Evolutionary conservation across 2,888 invertebrate species (phyloP), one percentile per base, ranked within the genome.

Genomic region (Macrosoma leucophasiata): DNA sequence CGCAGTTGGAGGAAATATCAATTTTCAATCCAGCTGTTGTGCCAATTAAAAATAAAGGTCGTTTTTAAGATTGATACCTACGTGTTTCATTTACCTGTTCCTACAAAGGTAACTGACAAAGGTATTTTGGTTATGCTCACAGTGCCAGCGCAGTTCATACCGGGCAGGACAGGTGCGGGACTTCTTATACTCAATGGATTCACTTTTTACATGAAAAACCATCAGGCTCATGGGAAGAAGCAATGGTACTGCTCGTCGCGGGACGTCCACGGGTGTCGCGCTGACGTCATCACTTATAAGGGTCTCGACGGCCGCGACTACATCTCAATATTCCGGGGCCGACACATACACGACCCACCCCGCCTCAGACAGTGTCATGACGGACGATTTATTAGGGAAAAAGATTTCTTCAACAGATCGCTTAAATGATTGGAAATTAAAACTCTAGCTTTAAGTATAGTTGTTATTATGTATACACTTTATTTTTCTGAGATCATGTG

Each of bases 191-290:
- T 84, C 15, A 78, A 84, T 8, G 82, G 82, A 0, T 82, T 81
- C 43, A 84, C 82, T 6, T 84, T 84, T 48, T 84, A 84, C 38
- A 79, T 82, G 81, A 84, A 84, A 49, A 84, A 84, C 42, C 81
- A 82, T 44, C 82, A 82, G 42, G 82, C 82, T 0, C 78, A 82
- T 41, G 82, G 82, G 2, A 82, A 81, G 46, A 84, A 84, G 46
- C 82, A 84, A 41, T 82, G 82, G 82, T 84, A 84, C 43, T 84
- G 82, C 41, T 82, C 82, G 2, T 79, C 82, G 0, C 70, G 82
- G 39, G 82, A 84, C 7, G 78, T 81, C 26, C 70, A 76, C 4
- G 82, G 82, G 2, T 84, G 82, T 42, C 54, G 82, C 8, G 81
- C 82, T 31, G 82, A 84, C 19, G 82, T 84, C 42, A 81, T 84